Percentiles rank a stretch among this genome's conserved stretches.
phyloP scores from a whole-genome alignment of 2,888 invertebrate genomes.

The Gonocerus acuteangulatus region DNA sequence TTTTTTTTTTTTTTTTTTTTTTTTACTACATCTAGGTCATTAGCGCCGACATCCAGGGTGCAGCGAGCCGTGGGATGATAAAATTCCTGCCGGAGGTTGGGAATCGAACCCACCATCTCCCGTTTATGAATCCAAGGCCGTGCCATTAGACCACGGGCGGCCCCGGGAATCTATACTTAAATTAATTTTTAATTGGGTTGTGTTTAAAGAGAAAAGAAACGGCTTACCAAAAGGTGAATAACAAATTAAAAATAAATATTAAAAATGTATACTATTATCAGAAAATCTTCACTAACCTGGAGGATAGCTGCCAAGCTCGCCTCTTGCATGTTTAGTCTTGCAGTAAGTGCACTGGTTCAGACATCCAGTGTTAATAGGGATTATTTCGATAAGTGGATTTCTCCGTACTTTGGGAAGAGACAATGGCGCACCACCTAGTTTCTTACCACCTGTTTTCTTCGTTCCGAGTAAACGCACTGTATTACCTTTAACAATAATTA shows the following conservation, averaged over 20 bases:
- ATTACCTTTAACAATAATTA: conserved; percentile 52
- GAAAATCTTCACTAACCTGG: conserved; percentile 49
- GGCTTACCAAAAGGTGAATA: background rate
- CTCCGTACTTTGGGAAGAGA: conserved; percentile 87
- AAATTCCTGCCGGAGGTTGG: too few species aligned
- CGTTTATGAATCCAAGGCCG: too few species aligned
- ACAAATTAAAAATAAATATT: background rate
- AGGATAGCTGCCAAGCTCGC: conserved; percentile 89
- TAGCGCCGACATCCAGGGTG: too few species aligned
- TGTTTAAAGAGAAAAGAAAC: too few species aligned
- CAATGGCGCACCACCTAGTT: conserved; percentile 79
- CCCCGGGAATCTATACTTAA: too few species aligned
- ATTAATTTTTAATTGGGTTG: too few species aligned
- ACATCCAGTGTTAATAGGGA: conserved; percentile 92
- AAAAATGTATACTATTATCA: too few species aligned
- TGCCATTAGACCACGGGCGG: too few species aligned
- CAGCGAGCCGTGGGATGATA: too few species aligned
- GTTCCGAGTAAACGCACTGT: conserved; percentile 70
- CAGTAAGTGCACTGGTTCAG: conserved; percentile 98
- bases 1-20: too few species aligned
- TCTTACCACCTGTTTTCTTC: conserved; percentile 69
- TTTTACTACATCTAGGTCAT: too few species aligned
- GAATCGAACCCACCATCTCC: too few species aligned
- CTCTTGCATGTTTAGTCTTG: conserved; percentile 95
- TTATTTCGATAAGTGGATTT: conserved; percentile 94